phyloP scores from a whole-genome alignment of 2,888 invertebrate genomes.

The Tachina lurida region DNA sequence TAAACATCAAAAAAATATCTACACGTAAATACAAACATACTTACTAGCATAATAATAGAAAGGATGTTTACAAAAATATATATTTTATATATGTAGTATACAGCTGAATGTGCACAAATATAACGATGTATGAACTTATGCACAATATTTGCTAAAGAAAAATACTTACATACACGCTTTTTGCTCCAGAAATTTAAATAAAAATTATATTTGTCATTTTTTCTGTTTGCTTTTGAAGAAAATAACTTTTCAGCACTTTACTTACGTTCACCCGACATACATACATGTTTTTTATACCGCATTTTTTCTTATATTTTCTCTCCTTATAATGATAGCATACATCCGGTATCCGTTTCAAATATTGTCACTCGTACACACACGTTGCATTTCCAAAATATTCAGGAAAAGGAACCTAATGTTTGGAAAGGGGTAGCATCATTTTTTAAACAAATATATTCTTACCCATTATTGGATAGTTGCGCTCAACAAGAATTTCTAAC shows the following conservation, averaged over 20 bases:
- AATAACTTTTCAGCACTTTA: conserved; percentile 64
- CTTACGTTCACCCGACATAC: background rate
- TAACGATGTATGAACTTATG: conserved; percentile 10
- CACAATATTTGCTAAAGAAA: conserved; percentile 53
- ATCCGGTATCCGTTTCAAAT: conserved; percentile 78
- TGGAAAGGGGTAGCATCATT: background rate
- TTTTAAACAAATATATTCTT: background rate
- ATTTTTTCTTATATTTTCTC: background rate
- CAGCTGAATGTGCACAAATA: background rate
- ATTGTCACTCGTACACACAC: conserved; percentile 20
- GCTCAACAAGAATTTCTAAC: background rate
- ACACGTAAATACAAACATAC: background rate
- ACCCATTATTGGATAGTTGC: background rate
- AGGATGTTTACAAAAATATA: conserved; percentile 69
- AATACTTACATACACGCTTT: conserved; percentile 46
- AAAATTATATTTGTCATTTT: conserved; percentile 59
- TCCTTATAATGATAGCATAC: conserved; percentile 72
- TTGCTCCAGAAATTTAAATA: conserved; percentile 60
- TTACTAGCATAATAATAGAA: conserved; percentile 37
- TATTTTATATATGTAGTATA: conserved; percentile 32
- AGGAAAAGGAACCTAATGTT: conserved; percentile 17
- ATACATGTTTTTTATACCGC: background rate
- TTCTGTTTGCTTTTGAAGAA: conserved; percentile 30
- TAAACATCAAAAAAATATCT: conserved; percentile 3
- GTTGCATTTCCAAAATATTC: conserved; percentile 34